Percentiles rank a stretch among this genome's conserved stretches.
phyloP scores from a whole-genome alignment of 1,140 invertebrate species.

The Asobara japonica region DNA sequence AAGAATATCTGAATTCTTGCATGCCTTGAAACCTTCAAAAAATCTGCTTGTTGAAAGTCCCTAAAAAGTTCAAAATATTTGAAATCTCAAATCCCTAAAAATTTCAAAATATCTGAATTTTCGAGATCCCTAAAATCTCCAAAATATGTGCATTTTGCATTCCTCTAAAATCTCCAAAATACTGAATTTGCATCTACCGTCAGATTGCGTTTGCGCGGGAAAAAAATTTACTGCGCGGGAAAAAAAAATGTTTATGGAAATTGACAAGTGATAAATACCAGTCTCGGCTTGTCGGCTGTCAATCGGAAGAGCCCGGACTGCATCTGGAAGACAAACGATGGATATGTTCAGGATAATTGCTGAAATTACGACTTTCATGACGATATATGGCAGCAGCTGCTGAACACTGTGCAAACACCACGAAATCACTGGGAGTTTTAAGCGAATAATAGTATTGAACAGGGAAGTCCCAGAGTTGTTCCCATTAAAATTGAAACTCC shows the following conservation, averaged over 20 bases:
- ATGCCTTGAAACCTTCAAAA: too few relatives aligned
- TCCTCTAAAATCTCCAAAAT: too few relatives aligned
- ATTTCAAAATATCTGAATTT: too few relatives aligned
- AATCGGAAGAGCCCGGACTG: not conserved
- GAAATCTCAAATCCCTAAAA: too few relatives aligned
- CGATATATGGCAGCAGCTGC: not conserved
- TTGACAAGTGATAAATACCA: not conserved
- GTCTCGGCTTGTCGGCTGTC: not conserved
- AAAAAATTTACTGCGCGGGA: too few relatives aligned
- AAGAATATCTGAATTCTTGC: too few relatives aligned
- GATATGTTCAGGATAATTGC: not conserved
- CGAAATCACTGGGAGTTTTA: not conserved
- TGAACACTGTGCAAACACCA: not conserved
- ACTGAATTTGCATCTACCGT: too few relatives aligned
- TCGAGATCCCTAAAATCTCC: too few relatives aligned
- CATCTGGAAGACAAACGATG: not conserved
- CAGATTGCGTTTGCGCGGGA: too few relatives aligned
- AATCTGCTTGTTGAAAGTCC: too few relatives aligned
- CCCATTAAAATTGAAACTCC: not conserved
- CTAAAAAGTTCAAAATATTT: too few relatives aligned
- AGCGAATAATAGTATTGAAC: not conserved
- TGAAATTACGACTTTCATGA: not conserved
- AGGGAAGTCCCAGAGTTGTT: not conserved
- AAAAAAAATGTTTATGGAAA: not conserved
- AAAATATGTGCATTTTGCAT: too few relatives aligned